A percentile compares a stretch with the other conserved stretches of the same genome.
phyloP scores from a whole-genome alignment of 2,113 vertebrate species.

The Sinocyclocheilus grahami region DNA sequence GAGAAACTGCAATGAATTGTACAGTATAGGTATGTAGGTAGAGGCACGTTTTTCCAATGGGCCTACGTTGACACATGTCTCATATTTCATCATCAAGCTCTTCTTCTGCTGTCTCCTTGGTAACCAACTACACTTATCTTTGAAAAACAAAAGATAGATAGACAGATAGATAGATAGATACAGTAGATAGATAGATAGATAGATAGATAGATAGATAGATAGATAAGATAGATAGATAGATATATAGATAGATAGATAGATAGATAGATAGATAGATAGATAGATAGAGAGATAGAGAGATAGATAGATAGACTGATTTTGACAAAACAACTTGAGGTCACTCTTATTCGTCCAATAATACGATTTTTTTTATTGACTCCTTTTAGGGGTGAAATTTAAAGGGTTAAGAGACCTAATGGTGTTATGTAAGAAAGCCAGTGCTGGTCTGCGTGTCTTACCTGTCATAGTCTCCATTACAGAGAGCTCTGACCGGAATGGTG shows the following conservation, averaged over 20 bases:
- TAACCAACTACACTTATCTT: background rate
- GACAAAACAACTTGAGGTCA: too few species aligned
- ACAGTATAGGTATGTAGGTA: background rate
- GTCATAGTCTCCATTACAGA: slow-evolving; percentile 60
- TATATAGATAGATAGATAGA: too few species aligned
- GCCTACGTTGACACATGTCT: background rate
- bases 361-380: too few species aligned
- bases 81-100: background rate
- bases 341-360: too few species aligned
- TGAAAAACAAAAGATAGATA: background rate
- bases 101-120: background rate
- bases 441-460: slow-evolving; percentile 37
- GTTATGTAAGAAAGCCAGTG: background rate
- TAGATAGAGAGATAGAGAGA: too few species aligned
- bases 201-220: too few species aligned
- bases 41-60: background rate
- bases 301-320: too few species aligned
- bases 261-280: too few species aligned
- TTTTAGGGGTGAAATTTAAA: too few species aligned
- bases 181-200: too few species aligned
- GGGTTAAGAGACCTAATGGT: background rate
- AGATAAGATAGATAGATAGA: too few species aligned
- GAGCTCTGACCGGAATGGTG: slow-evolving; percentile 56
- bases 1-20: background rate
- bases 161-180: too few species aligned